Conservation (phyloP, 2,113 vertebrate genomes). For the Pteropus alecto region DNA sequence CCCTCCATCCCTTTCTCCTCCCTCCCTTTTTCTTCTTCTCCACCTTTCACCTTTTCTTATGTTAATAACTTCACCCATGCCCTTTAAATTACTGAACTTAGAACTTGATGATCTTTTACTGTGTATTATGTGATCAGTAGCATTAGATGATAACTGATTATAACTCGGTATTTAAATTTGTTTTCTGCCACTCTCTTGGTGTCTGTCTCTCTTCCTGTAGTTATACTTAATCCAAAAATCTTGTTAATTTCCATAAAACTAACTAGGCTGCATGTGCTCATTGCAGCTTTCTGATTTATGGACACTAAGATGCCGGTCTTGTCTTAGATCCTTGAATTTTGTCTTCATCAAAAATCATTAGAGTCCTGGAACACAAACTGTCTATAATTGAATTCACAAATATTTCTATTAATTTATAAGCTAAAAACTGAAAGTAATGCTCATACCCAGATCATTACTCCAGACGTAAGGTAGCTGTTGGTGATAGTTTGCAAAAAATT, state of each 20-base stretch:
- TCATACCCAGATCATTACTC: neutral
- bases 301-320: neutral
- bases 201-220: neutral
- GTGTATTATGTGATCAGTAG: neutral
- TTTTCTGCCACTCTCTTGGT: neutral
- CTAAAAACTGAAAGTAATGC: conserved; percentile 44
- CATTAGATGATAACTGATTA: neutral
- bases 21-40: neutral
- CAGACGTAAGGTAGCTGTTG: neutral
- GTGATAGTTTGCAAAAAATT: conserved; percentile 24
- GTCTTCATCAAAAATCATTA: conserved; percentile 40
- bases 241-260: neutral
- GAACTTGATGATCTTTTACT: neutral
- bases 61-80: neutral
- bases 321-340: conserved; percentile 11
- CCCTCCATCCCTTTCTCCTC: neutral
- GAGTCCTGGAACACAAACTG: neutral
- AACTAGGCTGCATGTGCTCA: neutral
- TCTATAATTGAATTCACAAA: conserved; percentile 48
- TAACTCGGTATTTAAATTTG: neutral
- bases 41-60: neutral
- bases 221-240: neutral
- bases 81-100: neutral
- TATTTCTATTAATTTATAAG: conserved; percentile 56
- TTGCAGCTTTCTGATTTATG: neutral